Evolutionary conservation across 2,113 vertebrate genomes (phyloP), one percentile per base, ranked within the genome.

Genomic region (Platysternon megacephalum): DNA sequence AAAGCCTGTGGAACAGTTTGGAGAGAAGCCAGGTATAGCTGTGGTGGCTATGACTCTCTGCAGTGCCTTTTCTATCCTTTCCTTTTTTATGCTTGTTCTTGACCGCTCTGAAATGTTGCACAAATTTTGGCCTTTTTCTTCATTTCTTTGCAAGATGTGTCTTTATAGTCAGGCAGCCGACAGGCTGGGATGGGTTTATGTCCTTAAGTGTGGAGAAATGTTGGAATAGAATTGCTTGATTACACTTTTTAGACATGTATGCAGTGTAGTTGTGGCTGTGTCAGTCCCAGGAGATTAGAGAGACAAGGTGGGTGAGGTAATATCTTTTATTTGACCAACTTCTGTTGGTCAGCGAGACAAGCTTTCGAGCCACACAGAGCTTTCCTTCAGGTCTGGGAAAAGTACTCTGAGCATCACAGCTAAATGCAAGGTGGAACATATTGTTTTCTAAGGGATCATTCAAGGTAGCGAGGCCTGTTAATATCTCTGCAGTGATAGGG

Each of bases 11-110:
- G 97, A 97, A 97, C 95, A 97, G 84, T 93, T 97, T 87, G 96
- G 22, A 97, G 94, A 97, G 84, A 96, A 97, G 97, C 93, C 95
- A 98, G 97, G 98, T 98, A 98, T 97, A 97, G 88, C 93, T 94
- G 89, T 96, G 96, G 94, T 96, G 96, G 93, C 95, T 95, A 48
- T 95, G 87, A 94, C 94, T 97, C 93, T 94, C 95, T 97, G 96
- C 97, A 84, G 93, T 46, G n/a, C 84, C 74, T 98, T 96, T 96
- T 85, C 95, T 97, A 1, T 97, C 95, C 87, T 85, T 85, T 91
- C 58, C 82, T 88, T 95, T 87, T 53, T 65, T 42, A 0, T 83
- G 58, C 83, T 91, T 86, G 3, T 94, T 94, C 86, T 85, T 97
- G 88, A 82, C 76, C 32, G 24, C 53, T 96, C 91, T 51, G 91